Evolutionary conservation across 2,113 vertebrate species (phyloP).

Genomic region (Pycnonotus jocosus): DNA sequence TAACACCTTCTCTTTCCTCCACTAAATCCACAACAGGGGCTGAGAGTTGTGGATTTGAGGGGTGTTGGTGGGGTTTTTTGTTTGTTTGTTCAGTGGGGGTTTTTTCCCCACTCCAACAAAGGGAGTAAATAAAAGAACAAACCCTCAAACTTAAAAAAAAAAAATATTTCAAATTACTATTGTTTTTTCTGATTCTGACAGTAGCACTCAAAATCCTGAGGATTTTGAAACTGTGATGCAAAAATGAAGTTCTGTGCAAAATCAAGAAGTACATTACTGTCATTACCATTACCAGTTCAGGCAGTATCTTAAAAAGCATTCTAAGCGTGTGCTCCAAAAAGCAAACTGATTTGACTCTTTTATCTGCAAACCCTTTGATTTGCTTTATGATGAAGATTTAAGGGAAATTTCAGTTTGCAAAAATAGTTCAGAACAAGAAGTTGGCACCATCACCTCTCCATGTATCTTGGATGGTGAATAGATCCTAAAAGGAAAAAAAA

Average conservation of each 20-base stretch:
- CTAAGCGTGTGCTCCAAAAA: neutral
- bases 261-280: neutral
- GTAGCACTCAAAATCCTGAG: neutral
- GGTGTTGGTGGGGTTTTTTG: neutral
- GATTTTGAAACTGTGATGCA: neutral
- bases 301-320: neutral
- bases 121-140: neutral
- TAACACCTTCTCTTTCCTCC: neutral
- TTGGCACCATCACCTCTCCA: neutral
- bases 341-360: neutral
- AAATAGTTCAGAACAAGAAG: conserved; percentile 16
- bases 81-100: neutral
- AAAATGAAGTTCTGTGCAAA: neutral
- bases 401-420: neutral
- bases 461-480: neutral
- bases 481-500: neutral
- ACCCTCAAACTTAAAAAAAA: neutral
- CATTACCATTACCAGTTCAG: neutral
- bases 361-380: neutral
- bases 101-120: accelerated
- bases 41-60: neutral
- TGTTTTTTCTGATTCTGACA: neutral
- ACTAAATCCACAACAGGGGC: neutral
- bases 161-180: neutral
- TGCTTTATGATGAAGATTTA: neutral